Percentiles rank a stretch among this genome's conserved stretches.
These are phyloP conservation scores for Actias luna DNA, from an alignment of 2,888 invertebrate genomes.

Conservation along the genomic window DNA sequence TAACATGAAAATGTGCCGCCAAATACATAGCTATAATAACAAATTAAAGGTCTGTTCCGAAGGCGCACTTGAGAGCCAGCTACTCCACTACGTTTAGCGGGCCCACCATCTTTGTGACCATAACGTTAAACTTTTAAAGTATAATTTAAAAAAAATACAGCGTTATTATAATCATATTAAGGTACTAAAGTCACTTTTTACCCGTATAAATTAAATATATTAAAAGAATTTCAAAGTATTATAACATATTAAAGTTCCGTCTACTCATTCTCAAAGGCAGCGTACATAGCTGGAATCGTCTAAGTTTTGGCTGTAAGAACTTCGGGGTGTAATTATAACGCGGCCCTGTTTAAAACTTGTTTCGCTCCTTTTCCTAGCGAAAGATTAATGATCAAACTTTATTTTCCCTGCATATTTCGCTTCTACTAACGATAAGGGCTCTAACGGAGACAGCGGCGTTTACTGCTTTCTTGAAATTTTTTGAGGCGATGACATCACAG, in stretches of 20 bases:
- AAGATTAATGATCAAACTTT: conserved; percentile 19
- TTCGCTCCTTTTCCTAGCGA: conserved; percentile 4
- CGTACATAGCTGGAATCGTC: conserved; percentile 14
- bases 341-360: conserved; percentile 17
- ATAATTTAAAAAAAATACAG: no score
- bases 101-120: no score
- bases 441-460: background rate
- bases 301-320: conserved; percentile 15
- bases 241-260: conserved; percentile 11
- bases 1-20: no score
- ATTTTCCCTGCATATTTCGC: conserved; percentile 10
- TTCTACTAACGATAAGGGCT: conserved; percentile 10
- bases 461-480: background rate
- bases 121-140: no score
- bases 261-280: conserved; percentile 19
- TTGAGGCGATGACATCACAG: no score
- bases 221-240: conserved; percentile 3
- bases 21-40: no score
- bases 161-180: no score
- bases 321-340: conserved; percentile 17
- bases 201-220: no score
- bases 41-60: no score
- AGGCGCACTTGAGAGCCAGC: no score
- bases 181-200: no score
- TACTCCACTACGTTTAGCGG: no score